phyloP scores from a whole-genome alignment of 2,888 invertebrate species.

The Hirtodrosophila alboralis region DNA sequence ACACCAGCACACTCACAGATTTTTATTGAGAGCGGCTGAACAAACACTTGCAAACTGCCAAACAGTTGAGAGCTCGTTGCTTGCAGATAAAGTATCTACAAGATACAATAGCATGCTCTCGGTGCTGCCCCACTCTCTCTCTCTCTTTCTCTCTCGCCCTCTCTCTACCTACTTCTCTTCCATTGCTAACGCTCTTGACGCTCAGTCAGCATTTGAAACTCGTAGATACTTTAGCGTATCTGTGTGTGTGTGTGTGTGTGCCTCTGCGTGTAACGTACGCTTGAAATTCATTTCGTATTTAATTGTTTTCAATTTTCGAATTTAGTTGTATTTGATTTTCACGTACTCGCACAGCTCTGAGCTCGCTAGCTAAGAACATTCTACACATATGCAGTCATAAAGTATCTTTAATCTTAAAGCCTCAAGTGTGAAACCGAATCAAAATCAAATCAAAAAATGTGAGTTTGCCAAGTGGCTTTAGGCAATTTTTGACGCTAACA shows the following conservation, averaged over 20 bases:
- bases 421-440: constrained; percentile 25
- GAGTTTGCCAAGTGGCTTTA: constrained; percentile 48
- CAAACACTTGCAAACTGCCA: constrained; percentile 64
- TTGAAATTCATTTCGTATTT: constrained; percentile 71
- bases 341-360: constrained; percentile 65
- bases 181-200: constrained; percentile 1
- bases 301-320: constrained; percentile 78
- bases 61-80: constrained; percentile 46
- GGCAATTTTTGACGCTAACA: constrained; percentile 44
- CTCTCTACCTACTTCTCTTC: no score
- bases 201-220: constrained; percentile 56
- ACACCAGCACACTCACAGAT: constrained; percentile 3
- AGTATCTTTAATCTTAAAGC: constrained; percentile 25
- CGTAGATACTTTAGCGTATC: constrained; percentile 54
- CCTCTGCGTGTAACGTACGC: constrained; percentile 29
- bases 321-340: constrained; percentile 78
- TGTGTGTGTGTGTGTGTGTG: no score
- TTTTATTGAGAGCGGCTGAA: constrained; percentile 63
- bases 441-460: constrained; percentile 30
- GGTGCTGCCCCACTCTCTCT: constrained; percentile 2
- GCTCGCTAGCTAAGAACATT: constrained; percentile 44
- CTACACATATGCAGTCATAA: constrained; percentile 20
- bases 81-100: constrained; percentile 69
- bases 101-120: constrained; percentile 41
- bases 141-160: neutral